A percentile compares a stretch with the other conserved stretches of the same genome.
phyloP scores from a whole-genome alignment of 2,888 invertebrate genomes.

The Prosopocoilus inquinatus region DNA sequence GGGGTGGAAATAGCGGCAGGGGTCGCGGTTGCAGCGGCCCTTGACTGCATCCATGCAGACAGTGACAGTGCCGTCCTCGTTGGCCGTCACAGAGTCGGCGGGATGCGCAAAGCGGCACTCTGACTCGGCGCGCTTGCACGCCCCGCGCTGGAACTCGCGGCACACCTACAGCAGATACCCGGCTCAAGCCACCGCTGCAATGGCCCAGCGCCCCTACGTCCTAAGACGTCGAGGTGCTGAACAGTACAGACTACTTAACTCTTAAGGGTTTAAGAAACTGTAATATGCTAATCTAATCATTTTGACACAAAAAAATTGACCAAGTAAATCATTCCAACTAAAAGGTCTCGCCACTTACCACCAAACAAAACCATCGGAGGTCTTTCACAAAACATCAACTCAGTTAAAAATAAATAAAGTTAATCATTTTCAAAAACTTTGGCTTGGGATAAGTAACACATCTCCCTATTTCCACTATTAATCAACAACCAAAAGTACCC shows the following conservation, averaged over 20 bases:
- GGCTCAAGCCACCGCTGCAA: conserved; percentile 48
- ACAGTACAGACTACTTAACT: conserved; percentile 3
- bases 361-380: too few species aligned
- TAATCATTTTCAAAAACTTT: too few species aligned
- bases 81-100: conserved; percentile 93
- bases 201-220: conserved; percentile 17
- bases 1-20: conserved; percentile 99
- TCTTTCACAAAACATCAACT: too few species aligned
- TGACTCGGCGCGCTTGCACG: conserved; percentile 95
- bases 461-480: too few species aligned
- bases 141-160: conserved; percentile 98
- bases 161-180: conserved; percentile 76
- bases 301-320: not conserved
- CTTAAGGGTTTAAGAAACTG: not conserved
- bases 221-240: conserved; percentile 6
- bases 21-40: conserved; percentile 98
- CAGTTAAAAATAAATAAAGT: too few species aligned
- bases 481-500: too few species aligned
- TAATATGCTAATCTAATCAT: not conserved
- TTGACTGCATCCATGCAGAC: conserved; percentile 99
- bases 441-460: too few species aligned
- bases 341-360: not conserved
- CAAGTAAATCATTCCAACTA: not conserved
- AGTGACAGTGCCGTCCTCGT: conserved; percentile 98
- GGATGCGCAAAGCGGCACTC: conserved; percentile 99